Percentiles rank a stretch among this genome's conserved stretches.
These are phyloP conservation scores for Pseudopipra pipra DNA, from an alignment of 2,113 vertebrate species.

Conservation along the genomic window DNA sequence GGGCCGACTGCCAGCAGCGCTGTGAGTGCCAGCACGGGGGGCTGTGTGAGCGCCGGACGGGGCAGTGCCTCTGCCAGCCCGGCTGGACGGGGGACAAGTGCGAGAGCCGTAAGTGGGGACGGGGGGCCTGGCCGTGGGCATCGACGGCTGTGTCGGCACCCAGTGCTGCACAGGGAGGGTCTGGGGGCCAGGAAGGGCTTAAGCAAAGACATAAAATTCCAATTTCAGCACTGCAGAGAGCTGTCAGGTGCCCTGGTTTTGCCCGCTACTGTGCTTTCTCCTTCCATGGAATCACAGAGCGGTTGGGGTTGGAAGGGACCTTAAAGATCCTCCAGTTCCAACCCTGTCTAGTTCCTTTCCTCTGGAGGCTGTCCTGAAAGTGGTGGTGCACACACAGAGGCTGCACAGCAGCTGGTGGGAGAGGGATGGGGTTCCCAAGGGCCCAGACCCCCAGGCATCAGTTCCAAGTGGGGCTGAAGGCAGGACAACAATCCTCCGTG, in stretches of 20 bases:
- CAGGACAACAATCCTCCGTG: rapidly evolving
- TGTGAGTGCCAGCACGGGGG: conserved; percentile 83
- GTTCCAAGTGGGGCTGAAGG: not conserved
- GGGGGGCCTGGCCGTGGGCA: rapidly evolving
- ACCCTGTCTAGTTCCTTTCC: not conserved
- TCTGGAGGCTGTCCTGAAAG: not conserved
- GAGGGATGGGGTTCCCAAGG: not conserved
- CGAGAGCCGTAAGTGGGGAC: conserved; percentile 71
- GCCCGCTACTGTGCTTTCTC: not conserved
- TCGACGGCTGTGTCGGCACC: not conserved
- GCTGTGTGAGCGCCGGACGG: conserved; percentile 75
- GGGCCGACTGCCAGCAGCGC: conserved; percentile 73
- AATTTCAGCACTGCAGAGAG: not conserved
- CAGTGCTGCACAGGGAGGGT: not conserved
- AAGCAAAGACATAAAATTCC: not conserved
- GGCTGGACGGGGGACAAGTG: conserved; percentile 84
- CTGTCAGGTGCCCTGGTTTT: not conserved
- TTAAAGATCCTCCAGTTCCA: not conserved
- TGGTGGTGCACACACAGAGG: no score
- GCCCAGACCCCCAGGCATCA: not conserved
- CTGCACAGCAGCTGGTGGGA: not conserved
- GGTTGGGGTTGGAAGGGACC: not conserved
- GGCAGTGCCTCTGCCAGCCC: conserved; percentile 79
- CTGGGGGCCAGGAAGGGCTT: rapidly evolving
- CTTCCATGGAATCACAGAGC: not conserved